Conservation (phyloP, 2,888 invertebrate genomes). For the Andrena dorsata region DNA sequence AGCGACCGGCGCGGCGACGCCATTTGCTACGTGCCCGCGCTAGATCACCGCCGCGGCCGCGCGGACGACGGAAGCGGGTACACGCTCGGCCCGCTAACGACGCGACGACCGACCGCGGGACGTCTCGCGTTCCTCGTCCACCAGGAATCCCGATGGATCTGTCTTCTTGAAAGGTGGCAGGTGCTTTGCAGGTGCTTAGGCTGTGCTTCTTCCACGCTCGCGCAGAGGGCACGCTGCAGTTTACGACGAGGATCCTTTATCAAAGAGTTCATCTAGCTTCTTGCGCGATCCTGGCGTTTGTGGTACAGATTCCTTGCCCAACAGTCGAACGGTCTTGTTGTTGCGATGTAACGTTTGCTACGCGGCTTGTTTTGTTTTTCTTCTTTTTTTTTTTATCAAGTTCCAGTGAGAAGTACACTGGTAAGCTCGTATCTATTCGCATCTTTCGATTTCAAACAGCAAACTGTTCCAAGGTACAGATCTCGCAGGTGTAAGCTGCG, state of each 20-base stretch:
- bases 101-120: slow-evolving; percentile 10
- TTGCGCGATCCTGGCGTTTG: too few species aligned
- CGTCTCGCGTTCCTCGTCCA: neutral
- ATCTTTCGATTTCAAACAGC: neutral
- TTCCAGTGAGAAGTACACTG: too few species aligned
- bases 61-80: slow-evolving; percentile 23
- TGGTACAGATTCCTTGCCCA: neutral
- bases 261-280: too few species aligned
- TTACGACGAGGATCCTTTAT: neutral
- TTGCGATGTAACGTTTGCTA: too few species aligned
- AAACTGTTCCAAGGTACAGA: neutral
- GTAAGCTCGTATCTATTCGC: neutral
- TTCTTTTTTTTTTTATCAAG: too few species aligned
- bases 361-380: too few species aligned
- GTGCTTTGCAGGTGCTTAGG: slow-evolving; percentile 5
- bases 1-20: neutral
- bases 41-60: neutral
- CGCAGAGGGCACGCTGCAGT: neutral
- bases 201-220: neutral
- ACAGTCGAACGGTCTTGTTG: too few species aligned
- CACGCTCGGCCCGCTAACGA: slow-evolving; percentile 3
- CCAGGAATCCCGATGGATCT: slow-evolving; percentile 21
- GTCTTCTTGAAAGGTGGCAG: slow-evolving; percentile 18
- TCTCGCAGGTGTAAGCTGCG: neutral
- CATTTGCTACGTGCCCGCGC: neutral